phyloP scores from a whole-genome alignment of 2,797 vertebrate genomes.

The Dendrocincla fuliginosa region DNA sequence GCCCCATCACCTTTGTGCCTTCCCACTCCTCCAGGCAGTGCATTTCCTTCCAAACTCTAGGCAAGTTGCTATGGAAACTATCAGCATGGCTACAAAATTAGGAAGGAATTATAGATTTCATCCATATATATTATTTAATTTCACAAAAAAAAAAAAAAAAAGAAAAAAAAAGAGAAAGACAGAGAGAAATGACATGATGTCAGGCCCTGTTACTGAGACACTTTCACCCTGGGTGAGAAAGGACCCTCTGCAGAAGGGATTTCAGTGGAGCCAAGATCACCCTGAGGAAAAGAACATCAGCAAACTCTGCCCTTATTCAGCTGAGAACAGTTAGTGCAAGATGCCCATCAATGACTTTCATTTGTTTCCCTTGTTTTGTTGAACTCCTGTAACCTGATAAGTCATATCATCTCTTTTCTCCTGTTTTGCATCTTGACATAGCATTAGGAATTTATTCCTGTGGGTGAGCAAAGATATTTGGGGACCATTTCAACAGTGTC shows the following conservation, averaged over 20 bases:
- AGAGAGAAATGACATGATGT: accelerated
- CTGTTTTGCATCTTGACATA: neutral
- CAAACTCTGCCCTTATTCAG: neutral
- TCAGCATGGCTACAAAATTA: neutral
- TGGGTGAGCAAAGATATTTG: neutral
- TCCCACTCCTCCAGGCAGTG: neutral
- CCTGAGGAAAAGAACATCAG: neutral
- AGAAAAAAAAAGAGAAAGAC: neutral
- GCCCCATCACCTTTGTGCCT: neutral
- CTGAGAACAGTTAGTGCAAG: neutral
- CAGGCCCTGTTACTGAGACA: too few species aligned
- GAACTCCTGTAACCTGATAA: neutral
- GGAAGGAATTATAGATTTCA: neutral
- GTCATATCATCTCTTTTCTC: neutral
- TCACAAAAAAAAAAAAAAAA: neutral
- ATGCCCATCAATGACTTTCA: neutral
- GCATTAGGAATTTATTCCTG: neutral
- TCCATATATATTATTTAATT: neutral
- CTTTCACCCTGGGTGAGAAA: neutral
- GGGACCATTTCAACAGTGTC: neutral
- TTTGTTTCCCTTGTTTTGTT: neutral
- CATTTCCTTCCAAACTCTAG: neutral
- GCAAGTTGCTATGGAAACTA: constrained; percentile 46
- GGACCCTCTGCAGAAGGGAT: neutral
- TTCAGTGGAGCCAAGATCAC: neutral